Evolutionary conservation across 2,113 vertebrate genomes (phyloP).

Genomic region (Xenus cinereus): DNA sequence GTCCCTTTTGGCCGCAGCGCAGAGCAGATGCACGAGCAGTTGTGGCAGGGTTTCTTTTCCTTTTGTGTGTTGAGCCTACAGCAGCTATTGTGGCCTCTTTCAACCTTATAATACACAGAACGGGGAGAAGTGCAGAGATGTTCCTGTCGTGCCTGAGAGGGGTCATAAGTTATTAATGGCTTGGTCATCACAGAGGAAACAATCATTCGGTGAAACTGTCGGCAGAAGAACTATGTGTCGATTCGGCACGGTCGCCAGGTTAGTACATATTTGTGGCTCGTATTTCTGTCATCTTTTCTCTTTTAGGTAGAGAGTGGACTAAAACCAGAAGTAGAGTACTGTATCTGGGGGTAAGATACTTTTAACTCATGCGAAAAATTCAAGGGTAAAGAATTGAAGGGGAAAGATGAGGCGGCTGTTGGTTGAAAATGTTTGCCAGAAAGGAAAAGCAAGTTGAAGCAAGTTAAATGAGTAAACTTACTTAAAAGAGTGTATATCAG

Average conservation of each 20-base stretch:
- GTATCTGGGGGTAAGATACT: neutral
- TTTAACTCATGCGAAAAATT: neutral
- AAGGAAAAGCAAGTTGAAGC: neutral
- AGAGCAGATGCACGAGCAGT: neutral
- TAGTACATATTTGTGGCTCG: neutral
- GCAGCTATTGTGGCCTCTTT: neutral
- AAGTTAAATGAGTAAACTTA: neutral
- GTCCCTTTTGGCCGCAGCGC: neutral
- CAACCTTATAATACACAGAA: neutral
- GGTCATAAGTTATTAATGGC: conserved; percentile 36
- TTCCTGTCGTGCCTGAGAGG: conserved; percentile 17
- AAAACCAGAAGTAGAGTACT: neutral
- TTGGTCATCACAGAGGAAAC: conserved; percentile 30
- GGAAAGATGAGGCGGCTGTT: neutral
- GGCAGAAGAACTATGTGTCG: conserved; percentile 60
- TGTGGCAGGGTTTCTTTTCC: neutral
- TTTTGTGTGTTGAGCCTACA: neutral
- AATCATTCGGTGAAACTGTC: neutral
- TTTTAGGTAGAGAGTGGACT: neutral
- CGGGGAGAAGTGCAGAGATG: neutral
- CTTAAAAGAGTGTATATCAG: neutral
- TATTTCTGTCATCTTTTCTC: neutral
- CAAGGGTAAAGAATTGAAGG: neutral
- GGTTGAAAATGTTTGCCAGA: neutral
- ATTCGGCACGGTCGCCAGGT: conserved; percentile 14